These are phyloP conservation scores for Aspidiotus rigidus DNA, from an alignment of 2,888 invertebrate species.

Conservation along the genomic window DNA sequence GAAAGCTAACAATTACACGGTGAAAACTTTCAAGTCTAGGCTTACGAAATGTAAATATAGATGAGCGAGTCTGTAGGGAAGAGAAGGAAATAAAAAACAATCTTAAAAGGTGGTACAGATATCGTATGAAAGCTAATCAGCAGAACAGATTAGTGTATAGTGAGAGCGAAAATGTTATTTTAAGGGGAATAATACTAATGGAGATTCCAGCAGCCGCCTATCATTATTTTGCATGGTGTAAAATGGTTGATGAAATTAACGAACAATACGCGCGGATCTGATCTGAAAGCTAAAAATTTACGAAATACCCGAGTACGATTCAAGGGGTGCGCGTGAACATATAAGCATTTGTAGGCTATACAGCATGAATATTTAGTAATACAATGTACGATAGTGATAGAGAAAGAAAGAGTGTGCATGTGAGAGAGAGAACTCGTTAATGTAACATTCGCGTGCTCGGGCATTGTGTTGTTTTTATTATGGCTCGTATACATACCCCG, in stretches of 20 bases:
- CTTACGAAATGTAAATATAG: neutral
- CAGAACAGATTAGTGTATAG: constrained; percentile 12
- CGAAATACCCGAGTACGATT: constrained; percentile 14
- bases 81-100: neutral
- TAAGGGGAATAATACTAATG: constrained; percentile 27
- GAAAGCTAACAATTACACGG: neutral
- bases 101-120: neutral
- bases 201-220: constrained; percentile 27
- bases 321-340: too few species aligned
- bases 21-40: neutral
- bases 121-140: constrained; percentile 16
- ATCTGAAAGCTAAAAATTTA: constrained; percentile 28
- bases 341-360: too few species aligned
- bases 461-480: constrained; percentile 19
- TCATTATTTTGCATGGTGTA: constrained; percentile 34
- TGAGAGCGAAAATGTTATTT: constrained; percentile 1
- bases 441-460: constrained; percentile 27
- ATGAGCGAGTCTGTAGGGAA: neutral
- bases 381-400: too few species aligned
- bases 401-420: neutral
- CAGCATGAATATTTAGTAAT: too few species aligned
- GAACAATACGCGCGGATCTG: constrained; percentile 28
- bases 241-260: constrained; percentile 33
- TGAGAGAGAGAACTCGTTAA: constrained; percentile 12
- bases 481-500: neutral